phyloP scores from a whole-genome alignment of 2,888 invertebrate species.

The Drosophila putrida region DNA sequence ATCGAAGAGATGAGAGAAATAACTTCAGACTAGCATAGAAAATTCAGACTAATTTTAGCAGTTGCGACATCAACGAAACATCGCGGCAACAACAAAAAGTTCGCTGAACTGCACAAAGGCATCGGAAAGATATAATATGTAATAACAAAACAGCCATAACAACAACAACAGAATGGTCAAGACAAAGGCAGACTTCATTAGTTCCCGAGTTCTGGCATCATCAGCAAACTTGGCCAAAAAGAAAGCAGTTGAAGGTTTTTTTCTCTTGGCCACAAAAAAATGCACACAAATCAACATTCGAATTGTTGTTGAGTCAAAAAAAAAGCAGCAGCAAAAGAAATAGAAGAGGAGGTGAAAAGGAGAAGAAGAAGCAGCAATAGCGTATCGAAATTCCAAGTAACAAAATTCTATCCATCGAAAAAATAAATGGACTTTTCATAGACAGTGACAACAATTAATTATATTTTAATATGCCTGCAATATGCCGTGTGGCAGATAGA shows the following conservation, averaged over 20 bases:
- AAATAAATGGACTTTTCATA: slow-evolving; percentile 76
- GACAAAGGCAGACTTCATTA: slow-evolving; percentile 75
- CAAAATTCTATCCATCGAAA: slow-evolving; percentile 35
- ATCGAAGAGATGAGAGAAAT: slow-evolving; percentile 16
- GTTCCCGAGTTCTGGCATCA: slow-evolving; percentile 53
- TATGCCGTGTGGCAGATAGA: slow-evolving; percentile 23
- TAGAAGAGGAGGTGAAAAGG: slow-evolving; percentile 17
- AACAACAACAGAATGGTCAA: slow-evolving; percentile 39
- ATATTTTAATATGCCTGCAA: slow-evolving; percentile 75
- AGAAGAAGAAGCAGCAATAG: slow-evolving; percentile 24
- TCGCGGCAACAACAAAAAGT: slow-evolving; percentile 71
- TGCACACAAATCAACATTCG: slow-evolving; percentile 77
- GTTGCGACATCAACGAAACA: slow-evolving; percentile 76
- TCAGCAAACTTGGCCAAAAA: slow-evolving; percentile 63
- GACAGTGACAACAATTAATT: slow-evolving; percentile 80
- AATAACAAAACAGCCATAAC: slow-evolving; percentile 44
- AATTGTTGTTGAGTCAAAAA: slow-evolving; percentile 60
- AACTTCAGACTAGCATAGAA: slow-evolving; percentile 27
- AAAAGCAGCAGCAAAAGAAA: slow-evolving; percentile 32
- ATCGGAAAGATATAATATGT: slow-evolving; percentile 53
- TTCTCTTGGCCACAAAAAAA: slow-evolving; percentile 62
- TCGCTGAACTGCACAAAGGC: slow-evolving; percentile 78
- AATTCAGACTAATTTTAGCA: slow-evolving; percentile 74
- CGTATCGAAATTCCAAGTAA: slow-evolving; percentile 61
- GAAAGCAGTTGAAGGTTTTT: slow-evolving; percentile 63